Percentiles rank a stretch among this genome's conserved stretches.
These are phyloP conservation scores for Amitus sp. DNA, from an alignment of 2,888 invertebrate species.

Conservation along the genomic window DNA sequence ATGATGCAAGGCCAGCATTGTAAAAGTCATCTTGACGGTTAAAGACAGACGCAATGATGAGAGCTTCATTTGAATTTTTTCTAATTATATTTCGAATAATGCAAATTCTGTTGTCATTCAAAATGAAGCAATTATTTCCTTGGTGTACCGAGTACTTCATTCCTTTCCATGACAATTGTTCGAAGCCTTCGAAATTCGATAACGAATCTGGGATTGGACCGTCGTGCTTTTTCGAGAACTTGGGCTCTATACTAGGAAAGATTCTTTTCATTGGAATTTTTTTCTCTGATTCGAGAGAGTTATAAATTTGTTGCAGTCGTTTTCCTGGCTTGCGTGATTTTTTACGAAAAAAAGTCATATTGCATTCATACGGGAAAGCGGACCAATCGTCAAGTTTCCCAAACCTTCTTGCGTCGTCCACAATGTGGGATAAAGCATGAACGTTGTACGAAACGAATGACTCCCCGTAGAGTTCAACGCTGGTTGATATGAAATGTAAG, in stretches of 20 bases:
- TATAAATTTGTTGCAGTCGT: too few species aligned
- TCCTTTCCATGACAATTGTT: too few species aligned
- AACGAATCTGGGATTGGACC: too few species aligned
- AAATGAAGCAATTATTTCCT: neutral
- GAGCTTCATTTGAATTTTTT: neutral
- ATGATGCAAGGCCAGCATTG: constrained; percentile 1
- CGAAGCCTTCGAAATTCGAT: too few species aligned
- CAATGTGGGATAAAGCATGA: constrained; percentile 27
- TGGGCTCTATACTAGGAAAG: too few species aligned
- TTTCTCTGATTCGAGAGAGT: too few species aligned
- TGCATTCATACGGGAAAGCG: constrained; percentile 32
- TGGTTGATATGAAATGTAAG: constrained; percentile 14
- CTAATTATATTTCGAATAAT: neutral
- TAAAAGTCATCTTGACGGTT: neutral
- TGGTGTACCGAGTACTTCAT: too few species aligned
- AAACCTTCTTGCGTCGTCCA: constrained; percentile 23
- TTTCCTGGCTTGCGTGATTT: too few species aligned
- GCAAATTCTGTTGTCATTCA: neutral
- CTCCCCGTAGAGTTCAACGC: constrained; percentile 13
- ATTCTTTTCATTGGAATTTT: too few species aligned
- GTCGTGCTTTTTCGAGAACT: too few species aligned
- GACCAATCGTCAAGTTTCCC: constrained; percentile 26
- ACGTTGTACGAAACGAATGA: constrained; percentile 26
- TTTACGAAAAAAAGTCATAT: constrained; percentile 22
- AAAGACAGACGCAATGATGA: too few species aligned